Conservation (phyloP, 2,113 vertebrate species). For the Ammospiza nelsoni region DNA sequence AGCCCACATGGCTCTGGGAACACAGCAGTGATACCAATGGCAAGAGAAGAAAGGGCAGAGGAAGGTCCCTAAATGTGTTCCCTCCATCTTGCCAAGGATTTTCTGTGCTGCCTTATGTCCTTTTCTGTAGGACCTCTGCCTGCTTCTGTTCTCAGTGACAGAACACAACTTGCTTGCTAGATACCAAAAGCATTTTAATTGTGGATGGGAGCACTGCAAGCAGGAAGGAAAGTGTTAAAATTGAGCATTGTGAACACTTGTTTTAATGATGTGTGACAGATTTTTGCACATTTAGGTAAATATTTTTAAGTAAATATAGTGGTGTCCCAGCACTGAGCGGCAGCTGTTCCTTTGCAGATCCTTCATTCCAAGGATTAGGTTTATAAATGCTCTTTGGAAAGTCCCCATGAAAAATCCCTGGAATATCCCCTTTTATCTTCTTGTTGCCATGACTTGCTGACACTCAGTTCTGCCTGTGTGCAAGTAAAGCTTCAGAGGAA, state of each 20-base stretch:
- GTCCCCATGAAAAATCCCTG: not conserved
- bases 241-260: not conserved
- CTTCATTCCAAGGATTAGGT: not conserved
- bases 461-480: not conserved
- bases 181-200: not conserved
- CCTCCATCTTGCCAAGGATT: not conserved
- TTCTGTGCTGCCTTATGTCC: not conserved
- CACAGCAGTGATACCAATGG: not conserved
- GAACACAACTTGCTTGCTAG: not conserved
- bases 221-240: not conserved
- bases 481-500: not conserved
- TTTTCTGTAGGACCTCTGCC: not conserved
- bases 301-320: not conserved
- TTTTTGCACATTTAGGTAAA: not conserved
- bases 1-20: not conserved
- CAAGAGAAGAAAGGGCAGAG: not conserved
- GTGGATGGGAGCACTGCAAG: not conserved
- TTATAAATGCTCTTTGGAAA: not conserved
- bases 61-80: not conserved
- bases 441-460: not conserved
- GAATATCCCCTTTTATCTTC: not conserved
- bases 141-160: not conserved
- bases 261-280: not conserved
- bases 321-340: not conserved
- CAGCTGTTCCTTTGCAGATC: not conserved